Evolutionary conservation across 2,888 invertebrate species (phyloP).

Genomic region (Hemistola chrysoprasaria): DNA sequence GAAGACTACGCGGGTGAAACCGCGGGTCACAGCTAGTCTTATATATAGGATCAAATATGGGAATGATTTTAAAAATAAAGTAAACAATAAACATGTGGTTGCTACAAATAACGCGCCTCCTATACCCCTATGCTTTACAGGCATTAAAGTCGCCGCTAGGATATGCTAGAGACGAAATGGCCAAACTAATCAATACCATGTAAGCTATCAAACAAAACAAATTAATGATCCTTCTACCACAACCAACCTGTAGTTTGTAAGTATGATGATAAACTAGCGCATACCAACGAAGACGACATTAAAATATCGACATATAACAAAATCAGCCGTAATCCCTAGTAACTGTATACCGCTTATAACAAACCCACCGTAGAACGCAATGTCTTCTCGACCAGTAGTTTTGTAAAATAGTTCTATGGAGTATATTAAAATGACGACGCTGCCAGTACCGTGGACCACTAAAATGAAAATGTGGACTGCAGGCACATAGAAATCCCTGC

Average conservation of each 20-base stretch:
- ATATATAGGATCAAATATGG: no score
- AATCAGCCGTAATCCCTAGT: conserved; percentile 5
- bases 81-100: neutral
- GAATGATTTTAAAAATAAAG: no score
- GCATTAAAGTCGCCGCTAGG: neutral
- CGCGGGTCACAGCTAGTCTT: no score
- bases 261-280: no score
- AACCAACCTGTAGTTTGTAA: no score
- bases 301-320: neutral
- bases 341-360: conserved; percentile 17
- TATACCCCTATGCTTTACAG: neutral
- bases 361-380: conserved; percentile 15
- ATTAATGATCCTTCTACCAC: no score
- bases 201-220: neutral
- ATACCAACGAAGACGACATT: no score
- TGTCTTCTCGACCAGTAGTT: neutral
- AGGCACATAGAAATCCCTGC: conserved; percentile 6
- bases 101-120: neutral
- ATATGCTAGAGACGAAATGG: neutral
- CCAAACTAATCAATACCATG: neutral
- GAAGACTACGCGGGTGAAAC: no score
- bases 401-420: conserved; percentile 2
- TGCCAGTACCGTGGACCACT: conserved; percentile 1
- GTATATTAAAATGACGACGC: conserved; percentile 5
- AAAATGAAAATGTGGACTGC: conserved; percentile 1